A percentile compares a stretch with the other conserved stretches of the same genome.
Evolutionary conservation across 2,113 vertebrate species (phyloP).

Genomic region (Pedetes capensis): DNA sequence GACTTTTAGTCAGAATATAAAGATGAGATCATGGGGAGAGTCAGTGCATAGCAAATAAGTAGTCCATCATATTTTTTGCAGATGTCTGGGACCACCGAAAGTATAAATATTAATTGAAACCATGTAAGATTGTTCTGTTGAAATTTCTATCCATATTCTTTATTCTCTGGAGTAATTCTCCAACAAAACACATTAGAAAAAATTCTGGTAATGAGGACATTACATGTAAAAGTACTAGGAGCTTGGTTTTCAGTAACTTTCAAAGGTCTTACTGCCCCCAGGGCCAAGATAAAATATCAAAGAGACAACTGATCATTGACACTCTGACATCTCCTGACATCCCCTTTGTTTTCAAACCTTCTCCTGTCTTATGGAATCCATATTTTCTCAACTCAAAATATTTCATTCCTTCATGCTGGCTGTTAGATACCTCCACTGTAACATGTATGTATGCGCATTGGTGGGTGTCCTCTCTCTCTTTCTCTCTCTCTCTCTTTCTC

Average conservation of each 20-base stretch:
- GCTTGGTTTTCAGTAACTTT: neutral
- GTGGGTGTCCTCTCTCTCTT: neutral
- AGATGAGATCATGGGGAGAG: slow-evolving; percentile 29
- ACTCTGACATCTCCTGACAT: neutral
- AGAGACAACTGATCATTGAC: neutral
- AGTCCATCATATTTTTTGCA: neutral
- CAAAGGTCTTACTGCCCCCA: neutral
- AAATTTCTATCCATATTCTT: neutral
- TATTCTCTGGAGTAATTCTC: neutral
- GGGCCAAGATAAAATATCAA: neutral
- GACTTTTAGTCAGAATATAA: slow-evolving; percentile 32
- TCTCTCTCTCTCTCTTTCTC: neutral
- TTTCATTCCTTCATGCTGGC: neutral
- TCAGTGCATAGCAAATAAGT: neutral
- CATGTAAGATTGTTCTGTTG: neutral
- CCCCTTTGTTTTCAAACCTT: neutral
- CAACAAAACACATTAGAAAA: neutral
- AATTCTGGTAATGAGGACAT: neutral
- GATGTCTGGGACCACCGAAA: neutral
- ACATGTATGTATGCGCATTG: no score
- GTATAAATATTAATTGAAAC: neutral
- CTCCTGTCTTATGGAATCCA: neutral
- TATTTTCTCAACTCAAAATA: neutral
- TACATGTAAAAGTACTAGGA: neutral
- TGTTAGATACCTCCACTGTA: neutral